Percentiles rank a stretch among this genome's conserved stretches.
Conservation (phyloP, 2,888 invertebrate genomes). For the Melanargia galathea region DNA sequence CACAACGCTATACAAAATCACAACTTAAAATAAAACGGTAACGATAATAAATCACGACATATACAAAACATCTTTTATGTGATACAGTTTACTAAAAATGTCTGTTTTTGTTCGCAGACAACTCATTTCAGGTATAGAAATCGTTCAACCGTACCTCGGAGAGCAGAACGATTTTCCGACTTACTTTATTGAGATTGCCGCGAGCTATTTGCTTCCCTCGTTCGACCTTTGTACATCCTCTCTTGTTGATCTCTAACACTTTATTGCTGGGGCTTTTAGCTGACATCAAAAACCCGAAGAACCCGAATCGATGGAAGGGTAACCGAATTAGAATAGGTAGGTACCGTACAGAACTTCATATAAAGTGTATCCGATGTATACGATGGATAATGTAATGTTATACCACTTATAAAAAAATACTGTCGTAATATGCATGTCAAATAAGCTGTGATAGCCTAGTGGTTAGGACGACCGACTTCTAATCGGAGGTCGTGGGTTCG, state of each 20-base stretch:
- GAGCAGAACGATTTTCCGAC: conserved; percentile 9
- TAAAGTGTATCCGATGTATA: too few relatives aligned
- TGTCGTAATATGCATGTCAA: too few relatives aligned
- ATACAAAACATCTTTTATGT: background rate
- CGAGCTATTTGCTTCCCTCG: conserved; percentile 13
- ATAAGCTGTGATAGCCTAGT: too few relatives aligned
- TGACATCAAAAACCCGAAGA: background rate
- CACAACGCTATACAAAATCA: too few relatives aligned
- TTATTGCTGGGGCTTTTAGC: conserved; percentile 5
- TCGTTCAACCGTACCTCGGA: conserved; percentile 2
- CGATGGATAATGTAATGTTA: too few relatives aligned
- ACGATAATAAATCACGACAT: background rate
- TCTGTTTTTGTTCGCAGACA: background rate
- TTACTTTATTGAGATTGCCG: conserved; percentile 14
- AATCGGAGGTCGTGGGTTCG: too few relatives aligned
- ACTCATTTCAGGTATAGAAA: conserved; percentile 6
- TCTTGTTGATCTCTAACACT: conserved; percentile 12
- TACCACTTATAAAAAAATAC: too few relatives aligned
- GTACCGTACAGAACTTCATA: too few relatives aligned
- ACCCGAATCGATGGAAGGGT: background rate
- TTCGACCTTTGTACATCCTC: conserved; percentile 5
- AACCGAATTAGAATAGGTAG: background rate
- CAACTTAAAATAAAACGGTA: too few relatives aligned
- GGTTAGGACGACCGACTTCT: too few relatives aligned
- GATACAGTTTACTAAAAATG: background rate